These are phyloP conservation scores for Picathartes gymnocephalus DNA, from an alignment of 2,113 vertebrate species.

Conservation along the genomic window DNA sequence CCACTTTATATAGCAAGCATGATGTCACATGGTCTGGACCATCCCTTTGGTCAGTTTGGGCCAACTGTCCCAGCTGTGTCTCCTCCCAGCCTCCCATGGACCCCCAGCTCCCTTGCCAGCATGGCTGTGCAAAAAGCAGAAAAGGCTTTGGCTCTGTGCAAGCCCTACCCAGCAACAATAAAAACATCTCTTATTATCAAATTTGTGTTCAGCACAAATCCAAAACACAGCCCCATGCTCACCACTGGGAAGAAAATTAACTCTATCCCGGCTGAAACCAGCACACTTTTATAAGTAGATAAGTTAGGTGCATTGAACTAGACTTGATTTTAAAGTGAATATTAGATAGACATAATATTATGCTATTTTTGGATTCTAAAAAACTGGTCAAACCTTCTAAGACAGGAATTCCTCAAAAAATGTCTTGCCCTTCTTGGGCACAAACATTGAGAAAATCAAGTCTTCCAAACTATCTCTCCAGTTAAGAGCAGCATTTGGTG, in stretches of 20 bases:
- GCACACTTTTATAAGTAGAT: neutral
- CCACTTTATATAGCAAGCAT: neutral
- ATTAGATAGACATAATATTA: neutral
- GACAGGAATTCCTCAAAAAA: neutral
- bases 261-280: neutral
- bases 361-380: neutral
- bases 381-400: neutral
- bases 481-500: neutral
- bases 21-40: neutral
- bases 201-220: neutral
- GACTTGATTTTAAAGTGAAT: neutral
- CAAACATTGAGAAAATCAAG: neutral
- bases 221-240: neutral
- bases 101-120: neutral
- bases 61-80: neutral
- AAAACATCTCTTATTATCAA: neutral
- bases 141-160: neutral
- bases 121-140: neutral
- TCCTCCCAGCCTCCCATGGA: neutral
- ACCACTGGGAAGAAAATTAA: neutral
- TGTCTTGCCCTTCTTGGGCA: neutral
- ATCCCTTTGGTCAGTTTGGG: neutral
- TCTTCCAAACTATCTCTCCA: fast-evolving
- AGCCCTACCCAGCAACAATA: neutral
- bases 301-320: neutral